These are phyloP conservation scores for Ramphastos sulfuratus DNA, from an alignment of 2,113 vertebrate species.

Conservation along the genomic window DNA sequence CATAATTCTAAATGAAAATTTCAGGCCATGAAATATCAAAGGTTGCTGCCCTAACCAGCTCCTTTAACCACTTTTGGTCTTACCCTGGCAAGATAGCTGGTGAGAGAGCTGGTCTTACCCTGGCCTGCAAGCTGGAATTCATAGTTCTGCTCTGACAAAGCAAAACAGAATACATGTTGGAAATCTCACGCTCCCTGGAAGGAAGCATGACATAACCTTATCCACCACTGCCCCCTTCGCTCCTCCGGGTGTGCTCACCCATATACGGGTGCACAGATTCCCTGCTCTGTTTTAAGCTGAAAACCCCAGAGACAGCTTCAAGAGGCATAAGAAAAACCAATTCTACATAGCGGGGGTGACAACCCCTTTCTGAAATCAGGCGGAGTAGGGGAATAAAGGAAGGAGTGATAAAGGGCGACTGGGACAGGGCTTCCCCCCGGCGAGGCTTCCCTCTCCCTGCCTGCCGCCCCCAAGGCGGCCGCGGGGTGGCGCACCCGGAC, in stretches of 20 bases:
- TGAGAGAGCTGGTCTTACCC: neutral
- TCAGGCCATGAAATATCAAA: neutral
- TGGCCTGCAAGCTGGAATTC: neutral
- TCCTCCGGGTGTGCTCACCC: neutral
- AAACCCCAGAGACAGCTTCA: neutral
- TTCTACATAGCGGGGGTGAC: neutral
- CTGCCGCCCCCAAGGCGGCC: neutral
- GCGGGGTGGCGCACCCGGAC: conserved; percentile 58
- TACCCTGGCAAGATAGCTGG: neutral
- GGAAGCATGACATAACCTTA: neutral
- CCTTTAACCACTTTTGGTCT: neutral
- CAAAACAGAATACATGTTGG: neutral
- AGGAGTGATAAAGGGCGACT: rapidly evolving
- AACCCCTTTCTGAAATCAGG: neutral
- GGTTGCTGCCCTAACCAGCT: neutral
- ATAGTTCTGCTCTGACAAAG: neutral
- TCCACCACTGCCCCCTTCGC: neutral
- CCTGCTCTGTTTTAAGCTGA: rapidly evolving
- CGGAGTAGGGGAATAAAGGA: rapidly evolving
- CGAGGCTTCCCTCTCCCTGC: neutral
- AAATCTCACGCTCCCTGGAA: neutral
- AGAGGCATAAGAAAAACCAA: neutral
- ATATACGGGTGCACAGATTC: rapidly evolving
- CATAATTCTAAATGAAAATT: neutral
- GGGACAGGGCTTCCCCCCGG: neutral